These are phyloP conservation scores for Micrasema longulum DNA, from an alignment of 1,140 invertebrate genomes.

Conservation along the genomic window DNA sequence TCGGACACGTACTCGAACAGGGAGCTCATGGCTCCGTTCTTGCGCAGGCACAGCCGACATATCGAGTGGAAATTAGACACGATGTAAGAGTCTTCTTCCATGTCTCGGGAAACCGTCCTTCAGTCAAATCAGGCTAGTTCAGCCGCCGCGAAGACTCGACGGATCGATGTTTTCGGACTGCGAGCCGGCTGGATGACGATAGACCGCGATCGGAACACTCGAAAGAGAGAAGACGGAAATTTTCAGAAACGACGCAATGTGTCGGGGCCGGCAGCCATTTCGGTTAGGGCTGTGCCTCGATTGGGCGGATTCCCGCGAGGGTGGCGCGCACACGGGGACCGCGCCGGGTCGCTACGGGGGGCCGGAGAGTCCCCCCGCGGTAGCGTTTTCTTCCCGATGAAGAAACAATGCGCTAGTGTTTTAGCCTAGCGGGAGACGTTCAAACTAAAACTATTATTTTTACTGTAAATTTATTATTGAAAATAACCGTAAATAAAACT, in stretches of 20 bases:
- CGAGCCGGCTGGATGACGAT: constrained; percentile 1
- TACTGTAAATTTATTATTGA: no score
- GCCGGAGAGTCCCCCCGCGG: constrained; percentile 23
- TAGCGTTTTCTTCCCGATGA: constrained; percentile 30
- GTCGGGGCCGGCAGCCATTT: constrained; percentile 43
- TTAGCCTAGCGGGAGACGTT: not conserved
- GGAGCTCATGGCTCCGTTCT: constrained; percentile 68
- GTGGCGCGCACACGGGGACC: constrained; percentile 29
- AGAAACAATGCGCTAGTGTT: constrained; percentile 7
- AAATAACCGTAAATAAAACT: no score
- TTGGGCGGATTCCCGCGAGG: constrained; percentile 50
- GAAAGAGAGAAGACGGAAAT: not conserved
- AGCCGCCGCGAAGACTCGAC: not conserved
- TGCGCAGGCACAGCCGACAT: constrained; percentile 70
- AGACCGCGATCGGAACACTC: not conserved
- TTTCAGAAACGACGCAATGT: constrained; percentile 24
- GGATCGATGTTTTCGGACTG: constrained; percentile 15
- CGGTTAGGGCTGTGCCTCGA: constrained; percentile 38
- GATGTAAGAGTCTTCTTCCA: constrained; percentile 69
- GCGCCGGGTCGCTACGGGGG: constrained; percentile 27
- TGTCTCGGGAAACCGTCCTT: constrained; percentile 47
- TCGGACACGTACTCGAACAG: constrained; percentile 68
- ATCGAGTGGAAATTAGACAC: constrained; percentile 67
- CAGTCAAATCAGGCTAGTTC: constrained; percentile 5
- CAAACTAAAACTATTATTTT: constrained; percentile 8